phyloP scores from a whole-genome alignment of 2,888 invertebrate genomes.

The Empis livida region DNA sequence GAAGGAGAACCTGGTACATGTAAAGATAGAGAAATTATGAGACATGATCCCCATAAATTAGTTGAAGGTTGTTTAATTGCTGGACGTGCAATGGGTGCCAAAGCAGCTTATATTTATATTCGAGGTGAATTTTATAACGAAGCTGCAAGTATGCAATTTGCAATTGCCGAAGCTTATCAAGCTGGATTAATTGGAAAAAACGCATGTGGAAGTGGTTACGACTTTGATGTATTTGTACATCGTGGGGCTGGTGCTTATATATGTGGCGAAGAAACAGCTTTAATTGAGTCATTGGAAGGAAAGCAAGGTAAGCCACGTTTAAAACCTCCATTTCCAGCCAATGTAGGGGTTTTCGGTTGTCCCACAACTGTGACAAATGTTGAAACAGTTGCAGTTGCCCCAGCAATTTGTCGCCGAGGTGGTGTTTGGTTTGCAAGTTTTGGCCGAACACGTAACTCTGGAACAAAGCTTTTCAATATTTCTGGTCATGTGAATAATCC shows the following conservation, averaged over 20 bases:
- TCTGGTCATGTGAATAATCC: constrained; percentile 95
- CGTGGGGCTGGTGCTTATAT: constrained; percentile 96
- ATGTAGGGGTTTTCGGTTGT: constrained; percentile 93
- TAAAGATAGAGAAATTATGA: constrained; percentile 95
- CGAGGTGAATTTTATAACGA: constrained; percentile 99
- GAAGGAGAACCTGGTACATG: constrained; percentile 99
- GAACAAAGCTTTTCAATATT: constrained; percentile 92
- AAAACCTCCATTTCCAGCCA: constrained; percentile 98
- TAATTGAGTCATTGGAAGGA: constrained; percentile 96
- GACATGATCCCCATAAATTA: constrained; percentile 96
- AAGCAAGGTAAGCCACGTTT: constrained; percentile 93
- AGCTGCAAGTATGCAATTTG: constrained; percentile 90
- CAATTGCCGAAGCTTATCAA: constrained; percentile 90
- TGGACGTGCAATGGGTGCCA: constrained; percentile 86
- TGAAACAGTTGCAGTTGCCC: constrained; percentile 92
- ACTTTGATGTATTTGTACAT: constrained; percentile 93
- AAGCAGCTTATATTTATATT: constrained; percentile 95
- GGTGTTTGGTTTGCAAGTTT: constrained; percentile 93
- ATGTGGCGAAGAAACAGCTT: constrained; percentile 96
- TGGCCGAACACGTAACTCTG: constrained; percentile 87
- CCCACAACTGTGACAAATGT: constrained; percentile 98
- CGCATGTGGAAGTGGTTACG: constrained; percentile 85
- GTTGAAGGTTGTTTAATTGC: constrained; percentile 89
- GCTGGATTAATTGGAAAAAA: constrained; percentile 87
- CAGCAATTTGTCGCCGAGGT: constrained; percentile 86